Conservation (phyloP, 2,888 invertebrate species). For the Oxystoma pomonae region DNA sequence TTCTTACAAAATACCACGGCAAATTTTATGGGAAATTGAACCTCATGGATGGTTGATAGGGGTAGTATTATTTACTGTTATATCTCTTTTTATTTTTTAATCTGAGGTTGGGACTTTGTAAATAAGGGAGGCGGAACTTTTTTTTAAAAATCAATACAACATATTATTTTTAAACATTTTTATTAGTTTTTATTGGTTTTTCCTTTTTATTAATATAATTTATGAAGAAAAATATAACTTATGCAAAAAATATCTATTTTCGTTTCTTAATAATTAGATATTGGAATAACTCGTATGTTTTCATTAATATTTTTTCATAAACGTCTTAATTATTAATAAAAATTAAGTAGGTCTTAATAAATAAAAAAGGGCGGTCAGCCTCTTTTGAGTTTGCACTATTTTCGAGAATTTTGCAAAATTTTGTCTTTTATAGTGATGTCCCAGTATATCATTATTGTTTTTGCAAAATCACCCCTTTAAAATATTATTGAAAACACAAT, state of each 20-base stretch:
- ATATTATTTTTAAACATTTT: conserved; percentile 18
- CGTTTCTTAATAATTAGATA: conserved; percentile 27
- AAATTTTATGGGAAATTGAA: no score
- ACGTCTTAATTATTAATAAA: not conserved
- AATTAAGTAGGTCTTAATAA: conserved; percentile 1
- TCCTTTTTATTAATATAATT: conserved; percentile 23
- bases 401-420: not conserved
- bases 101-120: no score
- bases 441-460: not conserved
- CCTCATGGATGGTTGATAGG: no score
- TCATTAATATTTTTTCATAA: conserved; percentile 29
- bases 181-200: conserved; percentile 17
- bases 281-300: conserved; percentile 30
- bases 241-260: conserved; percentile 36
- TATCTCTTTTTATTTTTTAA: no score
- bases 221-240: conserved; percentile 38
- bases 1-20: no score
- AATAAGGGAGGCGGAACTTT: no score
- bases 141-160: conserved; percentile 4
- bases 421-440: not conserved
- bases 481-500: conserved; percentile 19
- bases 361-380: conserved; percentile 6
- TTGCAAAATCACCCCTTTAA: conserved; percentile 4
- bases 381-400: not conserved
- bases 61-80: no score